Percentiles rank a stretch among this genome's conserved stretches.
phyloP scores from a whole-genome alignment of 2,888 invertebrate species.

The Polymixis lichenea region DNA sequence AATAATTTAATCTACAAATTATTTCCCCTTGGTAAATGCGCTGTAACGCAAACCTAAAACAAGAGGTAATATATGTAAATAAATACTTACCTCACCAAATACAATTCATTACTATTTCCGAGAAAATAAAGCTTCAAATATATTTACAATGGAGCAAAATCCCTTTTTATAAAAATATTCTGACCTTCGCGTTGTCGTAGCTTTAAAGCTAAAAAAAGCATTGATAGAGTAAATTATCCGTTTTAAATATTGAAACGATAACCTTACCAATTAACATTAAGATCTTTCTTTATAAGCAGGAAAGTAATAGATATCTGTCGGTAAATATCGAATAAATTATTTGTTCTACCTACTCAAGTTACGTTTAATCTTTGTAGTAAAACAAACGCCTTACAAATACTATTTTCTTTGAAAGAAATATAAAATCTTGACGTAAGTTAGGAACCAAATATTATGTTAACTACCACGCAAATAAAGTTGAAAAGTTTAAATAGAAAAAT shows the following conservation, averaged over 20 bases:
- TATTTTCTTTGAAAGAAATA: neutral
- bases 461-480: conserved; percentile 24
- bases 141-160: neutral
- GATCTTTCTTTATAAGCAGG: neutral
- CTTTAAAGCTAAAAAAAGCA: neutral
- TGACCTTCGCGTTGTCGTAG: neutral
- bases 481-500: neutral
- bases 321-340: conserved; percentile 1
- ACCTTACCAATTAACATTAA: no score
- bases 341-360: conserved; percentile 13
- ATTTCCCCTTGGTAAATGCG: neutral
- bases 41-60: neutral
- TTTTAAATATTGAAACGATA: no score
- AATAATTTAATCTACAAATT: conserved; percentile 1
- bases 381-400: conserved; percentile 21
- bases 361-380: conserved; percentile 9
- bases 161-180: neutral
- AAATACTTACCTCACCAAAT: neutral
- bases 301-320: conserved; percentile 17
- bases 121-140: neutral
- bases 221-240: neutral
- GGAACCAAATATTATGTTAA: conserved; percentile 13
- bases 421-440: neutral
- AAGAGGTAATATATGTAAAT: neutral
- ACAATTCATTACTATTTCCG: neutral